Evolutionary conservation across 2,888 invertebrate species (phyloP).

Genomic region (Dryocosmus kuriphilus): DNA sequence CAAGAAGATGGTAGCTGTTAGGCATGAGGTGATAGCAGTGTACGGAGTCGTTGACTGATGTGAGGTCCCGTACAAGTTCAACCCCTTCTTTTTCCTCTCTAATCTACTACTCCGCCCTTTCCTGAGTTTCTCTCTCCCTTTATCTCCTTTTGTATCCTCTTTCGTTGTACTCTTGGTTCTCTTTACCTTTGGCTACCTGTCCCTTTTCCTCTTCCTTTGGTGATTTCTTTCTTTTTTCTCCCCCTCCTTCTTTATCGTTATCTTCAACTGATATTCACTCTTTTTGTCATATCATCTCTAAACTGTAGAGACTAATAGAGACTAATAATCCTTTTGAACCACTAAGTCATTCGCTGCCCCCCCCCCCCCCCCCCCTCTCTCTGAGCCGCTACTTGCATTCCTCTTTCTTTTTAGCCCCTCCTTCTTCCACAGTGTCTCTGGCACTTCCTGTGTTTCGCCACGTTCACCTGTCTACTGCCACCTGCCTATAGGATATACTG

Average conservation of each 20-base stretch:
- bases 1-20: conserved; percentile 17
- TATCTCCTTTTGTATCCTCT: conserved; percentile 19
- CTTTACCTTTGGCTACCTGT: no score
- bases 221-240: no score
- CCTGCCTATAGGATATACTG: conserved; percentile 60
- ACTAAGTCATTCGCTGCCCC: no score
- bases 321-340: no score
- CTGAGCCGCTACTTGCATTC: conserved; percentile 41
- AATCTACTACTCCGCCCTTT: conserved; percentile 19
- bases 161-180: no score
- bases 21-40: conserved; percentile 47
- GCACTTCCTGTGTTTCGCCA: conserved; percentile 74
- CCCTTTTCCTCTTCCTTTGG: no score
- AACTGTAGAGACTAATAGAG: no score
- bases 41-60: conserved; percentile 41
- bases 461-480: conserved; percentile 71
- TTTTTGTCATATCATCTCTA: no score
- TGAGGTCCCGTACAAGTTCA: conserved; percentile 45
- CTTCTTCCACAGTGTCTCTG: conserved; percentile 63
- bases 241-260: no score
- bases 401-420: conserved; percentile 47
- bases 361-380: conserved; percentile 33
- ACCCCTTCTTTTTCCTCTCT: conserved; percentile 34
- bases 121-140: conserved; percentile 44
- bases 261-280: no score